Percentiles rank a stretch among this genome's conserved stretches.
Conservation (phyloP, 2,797 vertebrate species). For the Nannoperca australis region DNA sequence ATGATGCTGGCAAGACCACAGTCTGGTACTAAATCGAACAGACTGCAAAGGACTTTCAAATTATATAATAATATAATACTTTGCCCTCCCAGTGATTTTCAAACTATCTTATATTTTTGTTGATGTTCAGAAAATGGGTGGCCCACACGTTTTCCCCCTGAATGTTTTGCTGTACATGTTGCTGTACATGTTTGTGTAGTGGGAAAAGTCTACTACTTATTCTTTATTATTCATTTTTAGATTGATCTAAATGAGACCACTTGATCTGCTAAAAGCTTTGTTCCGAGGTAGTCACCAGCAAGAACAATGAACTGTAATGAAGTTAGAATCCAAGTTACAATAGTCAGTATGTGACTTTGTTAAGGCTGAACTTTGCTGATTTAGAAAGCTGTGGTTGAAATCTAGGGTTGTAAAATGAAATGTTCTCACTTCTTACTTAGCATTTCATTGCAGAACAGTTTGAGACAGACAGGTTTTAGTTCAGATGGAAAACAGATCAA, state of each 20-base stretch:
- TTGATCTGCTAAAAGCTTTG: not conserved
- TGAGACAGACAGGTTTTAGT: not conserved
- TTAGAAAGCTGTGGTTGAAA: not conserved
- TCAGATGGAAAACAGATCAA: not conserved
- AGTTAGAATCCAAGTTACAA: not conserved
- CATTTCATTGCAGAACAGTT: not conserved
- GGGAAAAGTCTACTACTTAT: not conserved
- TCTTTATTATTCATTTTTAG: no score
- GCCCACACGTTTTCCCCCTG: not conserved
- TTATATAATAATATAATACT: constrained; percentile 32
- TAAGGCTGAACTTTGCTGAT: constrained; percentile 3
- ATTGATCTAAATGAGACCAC: not conserved
- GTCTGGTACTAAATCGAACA: constrained; percentile 41
- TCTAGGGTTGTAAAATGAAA: not conserved
- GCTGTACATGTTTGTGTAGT: not conserved
- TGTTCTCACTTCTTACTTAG: not conserved
- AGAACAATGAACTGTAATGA: not conserved
- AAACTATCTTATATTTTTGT: constrained; percentile 7
- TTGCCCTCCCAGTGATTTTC: constrained; percentile 41
- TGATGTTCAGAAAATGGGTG: constrained; percentile 9
- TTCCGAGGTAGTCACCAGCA: not conserved
- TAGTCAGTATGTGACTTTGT: not conserved
- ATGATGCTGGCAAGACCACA: constrained; percentile 48
- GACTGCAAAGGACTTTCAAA: constrained; percentile 52
- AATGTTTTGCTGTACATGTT: not conserved